Evolutionary conservation across 2,888 invertebrate genomes (phyloP), one percentile per base, ranked within the genome.

Genomic region (Brachylomia viminalis): DNA sequence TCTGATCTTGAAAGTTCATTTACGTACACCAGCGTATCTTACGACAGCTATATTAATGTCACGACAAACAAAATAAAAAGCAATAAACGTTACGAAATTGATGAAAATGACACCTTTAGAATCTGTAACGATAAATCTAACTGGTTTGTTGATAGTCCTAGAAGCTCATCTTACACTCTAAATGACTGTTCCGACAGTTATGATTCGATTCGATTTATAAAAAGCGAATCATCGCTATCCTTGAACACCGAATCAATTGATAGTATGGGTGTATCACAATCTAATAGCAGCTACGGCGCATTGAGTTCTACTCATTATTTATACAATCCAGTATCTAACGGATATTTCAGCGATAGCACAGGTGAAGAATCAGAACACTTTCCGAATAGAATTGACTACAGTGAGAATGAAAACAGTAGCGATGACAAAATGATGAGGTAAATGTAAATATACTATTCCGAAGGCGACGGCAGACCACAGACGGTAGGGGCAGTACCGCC

Each of bases 201-300:
- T 23, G 85, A 89, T 66, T 91, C 93, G 5, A 79, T 90, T 68
- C 71, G 87, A 42, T 58, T 90, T 20, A 66, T 89, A 38, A 89
- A 88, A 81, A 91, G 90, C 30, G 90, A 92, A 54, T 90, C 91
- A 5, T 92, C 92, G 1, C 71, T 92, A 10, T 88, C 89, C 73
- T 89, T 93, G 54, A 72, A 85, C 6, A 85, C 89, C 13, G 62
- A 74, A 15, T 77, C 77, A 27, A 85, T 78, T 54, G 79, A 80
- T 27, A 84, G 79, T 64, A 69, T 86, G 27, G 81, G 76, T 45
- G 86, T 87, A 80, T 91, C 92, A n/a, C 75, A 89, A 42, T 83
- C 86, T 33, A 69, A 72, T 47, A 89, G 88, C 66, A 87, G 78
- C 58, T 81, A 84, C 38, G 81, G 80, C 38, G 80, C 80, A 47